Conservation (phyloP, 1,140 invertebrate genomes). For the Ruditapes philippinarum region DNA sequence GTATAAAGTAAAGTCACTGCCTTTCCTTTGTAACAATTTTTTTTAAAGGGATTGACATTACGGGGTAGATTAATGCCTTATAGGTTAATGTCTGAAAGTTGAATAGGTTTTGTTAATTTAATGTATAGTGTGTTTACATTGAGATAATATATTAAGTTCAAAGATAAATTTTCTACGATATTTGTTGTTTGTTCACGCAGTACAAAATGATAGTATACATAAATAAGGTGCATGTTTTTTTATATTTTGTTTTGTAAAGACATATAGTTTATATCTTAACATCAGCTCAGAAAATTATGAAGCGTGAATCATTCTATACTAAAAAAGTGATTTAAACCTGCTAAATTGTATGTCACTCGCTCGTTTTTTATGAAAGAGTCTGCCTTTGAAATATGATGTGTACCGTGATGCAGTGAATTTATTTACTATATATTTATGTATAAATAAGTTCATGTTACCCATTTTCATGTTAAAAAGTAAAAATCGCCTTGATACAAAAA, state of each 20-base stretch:
- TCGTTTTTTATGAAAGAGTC: too few relatives aligned
- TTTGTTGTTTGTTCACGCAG: constrained; percentile 8
- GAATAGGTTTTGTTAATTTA: constrained; percentile 21
- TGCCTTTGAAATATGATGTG: too few relatives aligned
- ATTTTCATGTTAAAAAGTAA: too few relatives aligned
- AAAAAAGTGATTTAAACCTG: background rate
- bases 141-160: constrained; percentile 22
- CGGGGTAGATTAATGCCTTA: background rate
- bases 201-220: constrained; percentile 25
- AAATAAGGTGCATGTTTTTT: background rate
- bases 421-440: too few relatives aligned
- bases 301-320: constrained; percentile 14
- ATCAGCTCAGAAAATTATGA: background rate
- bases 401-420: too few relatives aligned
- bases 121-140: background rate
- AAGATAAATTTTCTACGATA: constrained; percentile 1
- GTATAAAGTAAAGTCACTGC: background rate
- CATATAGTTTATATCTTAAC: too few relatives aligned
- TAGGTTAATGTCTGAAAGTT: constrained; percentile 16
- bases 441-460: too few relatives aligned
- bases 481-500: too few relatives aligned
- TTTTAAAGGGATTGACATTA: background rate
- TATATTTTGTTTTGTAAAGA: background rate
- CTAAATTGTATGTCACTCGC: too few relatives aligned
- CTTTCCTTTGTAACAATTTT: constrained; percentile 2